Evolutionary conservation across 2,113 vertebrate genomes (phyloP).

Genomic region (Oceanodroma tethys): DNA sequence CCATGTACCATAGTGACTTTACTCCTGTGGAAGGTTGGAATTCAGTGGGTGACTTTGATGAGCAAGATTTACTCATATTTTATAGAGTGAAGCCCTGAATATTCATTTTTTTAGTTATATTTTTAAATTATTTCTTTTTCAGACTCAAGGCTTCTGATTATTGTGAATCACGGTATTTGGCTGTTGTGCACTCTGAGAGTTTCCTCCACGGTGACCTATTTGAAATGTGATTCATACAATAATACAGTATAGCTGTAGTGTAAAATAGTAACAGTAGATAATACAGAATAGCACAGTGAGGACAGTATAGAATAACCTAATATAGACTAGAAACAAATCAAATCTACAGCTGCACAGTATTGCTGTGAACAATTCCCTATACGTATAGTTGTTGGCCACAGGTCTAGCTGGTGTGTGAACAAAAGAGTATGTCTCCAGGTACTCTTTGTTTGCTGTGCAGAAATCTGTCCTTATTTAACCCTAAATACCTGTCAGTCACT

Average conservation of each 20-base stretch:
- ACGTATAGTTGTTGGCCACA: neutral
- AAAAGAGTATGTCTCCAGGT: neutral
- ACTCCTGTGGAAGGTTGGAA: neutral
- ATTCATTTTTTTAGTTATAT: neutral
- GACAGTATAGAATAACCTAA: neutral
- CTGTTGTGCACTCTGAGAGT: neutral
- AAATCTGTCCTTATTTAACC: conserved; percentile 50
- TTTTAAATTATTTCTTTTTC: neutral
- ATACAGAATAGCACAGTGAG: neutral
- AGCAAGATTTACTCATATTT: neutral
- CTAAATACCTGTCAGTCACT: conserved; percentile 16
- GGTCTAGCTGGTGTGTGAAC: neutral
- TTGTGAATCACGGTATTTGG: neutral
- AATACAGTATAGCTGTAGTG: neutral
- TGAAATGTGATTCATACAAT: neutral
- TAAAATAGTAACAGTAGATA: neutral
- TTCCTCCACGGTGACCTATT: neutral
- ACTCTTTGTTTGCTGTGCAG: neutral
- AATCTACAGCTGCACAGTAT: neutral
- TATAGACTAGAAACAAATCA: neutral
- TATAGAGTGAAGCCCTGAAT: neutral
- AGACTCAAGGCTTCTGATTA: neutral
- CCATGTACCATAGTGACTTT: neutral
- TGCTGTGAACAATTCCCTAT: neutral
- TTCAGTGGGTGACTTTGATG: neutral